These are phyloP conservation scores for Choristoneura rosaceana DNA, from an alignment of 2,888 invertebrate genomes.

Conservation along the genomic window DNA sequence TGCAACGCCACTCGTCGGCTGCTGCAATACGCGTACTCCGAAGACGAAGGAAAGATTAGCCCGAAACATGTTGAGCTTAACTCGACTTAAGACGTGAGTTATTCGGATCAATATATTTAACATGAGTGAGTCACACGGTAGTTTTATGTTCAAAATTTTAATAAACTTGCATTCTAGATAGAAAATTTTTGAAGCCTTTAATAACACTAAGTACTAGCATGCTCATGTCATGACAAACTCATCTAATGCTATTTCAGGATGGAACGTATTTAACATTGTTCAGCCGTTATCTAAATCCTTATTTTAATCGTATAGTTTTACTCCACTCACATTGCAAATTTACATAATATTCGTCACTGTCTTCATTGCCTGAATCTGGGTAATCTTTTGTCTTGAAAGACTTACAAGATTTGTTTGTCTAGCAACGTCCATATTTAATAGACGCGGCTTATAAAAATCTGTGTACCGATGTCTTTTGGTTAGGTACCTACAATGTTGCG, in stretches of 20 bases:
- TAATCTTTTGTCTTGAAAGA: slow-evolving; percentile 11
- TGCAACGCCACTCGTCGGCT: too few species aligned
- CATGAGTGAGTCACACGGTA: too few species aligned
- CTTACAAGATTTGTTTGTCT: not conserved
- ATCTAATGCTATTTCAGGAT: not conserved
- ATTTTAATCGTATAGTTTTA: slow-evolving; percentile 18
- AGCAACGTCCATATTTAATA: not conserved
- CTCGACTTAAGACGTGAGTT: too few species aligned
- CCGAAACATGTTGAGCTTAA: too few species aligned
- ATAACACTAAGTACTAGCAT: not conserved
- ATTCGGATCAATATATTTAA: too few species aligned
- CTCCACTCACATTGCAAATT: slow-evolving; percentile 15
- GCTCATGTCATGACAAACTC: not conserved
- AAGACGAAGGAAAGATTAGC: too few species aligned
- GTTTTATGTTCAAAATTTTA: too few species aligned
- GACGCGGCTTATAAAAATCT: not conserved
- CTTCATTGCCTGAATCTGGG: slow-evolving; percentile 1
- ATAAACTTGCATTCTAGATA: too few species aligned
- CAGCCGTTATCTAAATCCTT: slow-evolving; percentile 20
- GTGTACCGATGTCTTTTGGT: not conserved
- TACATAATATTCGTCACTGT: slow-evolving; percentile 11
- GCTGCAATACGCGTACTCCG: too few species aligned
- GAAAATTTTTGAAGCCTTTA: too few species aligned
- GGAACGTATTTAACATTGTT: not conserved
- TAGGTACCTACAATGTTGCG: not conserved